Base-by-base conservation (phyloP, 2,888 invertebrate genomes). In the Oithona nana region DNA sequence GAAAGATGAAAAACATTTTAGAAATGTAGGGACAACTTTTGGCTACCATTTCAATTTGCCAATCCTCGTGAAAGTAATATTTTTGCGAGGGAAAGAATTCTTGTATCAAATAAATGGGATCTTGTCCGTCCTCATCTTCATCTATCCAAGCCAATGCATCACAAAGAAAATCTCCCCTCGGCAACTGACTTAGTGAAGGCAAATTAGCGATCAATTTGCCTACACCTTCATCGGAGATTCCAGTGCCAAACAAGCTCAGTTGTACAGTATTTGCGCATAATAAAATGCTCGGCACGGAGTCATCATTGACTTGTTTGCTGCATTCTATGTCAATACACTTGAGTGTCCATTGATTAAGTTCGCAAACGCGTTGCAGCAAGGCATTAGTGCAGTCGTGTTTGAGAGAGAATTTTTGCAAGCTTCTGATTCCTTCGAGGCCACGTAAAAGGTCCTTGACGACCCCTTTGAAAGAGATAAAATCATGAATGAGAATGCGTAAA, bases 41-140 rank as follows among this genome's bases (percentile, higher is more conserved):
- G 26, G 24, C 24, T 16, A 54, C 54, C 54, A 54, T 54, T 13
- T 54, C 54, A 20, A 54, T 54, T 24, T 54, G 54, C 54, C 54
- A 54, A 3, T 54, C 54, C 24, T 54, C 54, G 26, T 54, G 54
- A 26, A 54, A 54, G 24, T 24, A 54, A 11, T 54, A 54, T 20
- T 26, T 54, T 22, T 54, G 54, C 22, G 54, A 54, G 3, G 54
- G 54, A 26, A 54, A 54, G 26, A 54, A 54, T 20, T 54, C 54
- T 3, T 20, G 20, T 1, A 54, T 20, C 24, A 54, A 26, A 11
- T 24, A 54, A 16, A 24, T 16, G 26, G 54, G 54, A 22, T n/a
- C 2, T 2, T 49, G 20, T 2, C n/a, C 8, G 6, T 54, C 54
- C 26, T 54, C 54, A 20, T 24, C 3, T 6, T 54, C 22, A 22